A percentile compares a stretch with the other conserved stretches of the same genome.
Evolutionary conservation across 2,113 vertebrate species (phyloP).

Genomic region (Corythaeola cristata): DNA sequence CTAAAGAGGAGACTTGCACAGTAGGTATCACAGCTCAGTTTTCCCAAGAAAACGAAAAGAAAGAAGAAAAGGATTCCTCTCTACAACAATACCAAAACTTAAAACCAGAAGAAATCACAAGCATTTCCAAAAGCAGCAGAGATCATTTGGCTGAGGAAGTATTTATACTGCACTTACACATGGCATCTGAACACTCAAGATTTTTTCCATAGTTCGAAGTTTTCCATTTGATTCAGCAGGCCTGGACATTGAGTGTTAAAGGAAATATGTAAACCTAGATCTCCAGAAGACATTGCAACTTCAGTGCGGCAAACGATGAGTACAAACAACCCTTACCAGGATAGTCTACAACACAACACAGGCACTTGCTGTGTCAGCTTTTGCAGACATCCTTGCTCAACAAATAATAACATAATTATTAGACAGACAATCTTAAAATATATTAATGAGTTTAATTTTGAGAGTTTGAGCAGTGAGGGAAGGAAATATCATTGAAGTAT

Average conservation of each 20-base stretch:
- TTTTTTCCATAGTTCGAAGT: not conserved
- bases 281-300: not conserved
- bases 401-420: not conserved
- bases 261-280: not conserved
- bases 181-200: not conserved
- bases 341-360: not conserved
- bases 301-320: not conserved
- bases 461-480: not conserved
- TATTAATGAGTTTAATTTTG: constrained; percentile 1
- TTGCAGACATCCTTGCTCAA: not conserved
- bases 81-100: not conserved
- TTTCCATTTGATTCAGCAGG: not conserved
- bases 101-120: not conserved
- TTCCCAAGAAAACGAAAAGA: not conserved
- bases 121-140: not conserved
- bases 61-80: not conserved
- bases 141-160: not conserved
- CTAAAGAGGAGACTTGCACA: not conserved
- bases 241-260: not conserved
- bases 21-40: not conserved
- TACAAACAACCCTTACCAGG: not conserved
- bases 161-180: not conserved
- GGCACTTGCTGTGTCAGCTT: not conserved
- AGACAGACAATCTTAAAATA: not conserved
- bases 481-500: not conserved